These are phyloP conservation scores for Chrysocyon brachyurus DNA, from an alignment of 2,797 vertebrate species.

Conservation along the genomic window DNA sequence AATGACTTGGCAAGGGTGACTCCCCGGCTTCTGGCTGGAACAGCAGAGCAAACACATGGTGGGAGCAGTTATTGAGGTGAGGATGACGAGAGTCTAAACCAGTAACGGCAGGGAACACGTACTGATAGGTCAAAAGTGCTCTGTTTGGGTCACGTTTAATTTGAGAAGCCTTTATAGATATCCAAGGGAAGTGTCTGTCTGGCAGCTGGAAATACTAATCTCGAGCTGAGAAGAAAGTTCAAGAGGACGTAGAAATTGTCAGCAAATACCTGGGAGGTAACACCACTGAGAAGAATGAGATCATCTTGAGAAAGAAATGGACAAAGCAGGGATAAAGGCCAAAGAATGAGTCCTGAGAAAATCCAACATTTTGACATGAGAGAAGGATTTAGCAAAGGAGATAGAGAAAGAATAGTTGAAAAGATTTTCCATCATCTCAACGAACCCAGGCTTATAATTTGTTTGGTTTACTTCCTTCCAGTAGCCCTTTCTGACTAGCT, in stretches of 20 bases:
- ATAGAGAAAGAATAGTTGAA: not conserved
- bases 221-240: not conserved
- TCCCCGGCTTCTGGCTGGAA: not conserved
- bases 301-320: not conserved
- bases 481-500: not conserved
- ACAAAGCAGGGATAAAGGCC: not conserved
- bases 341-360: not conserved
- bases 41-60: not conserved
- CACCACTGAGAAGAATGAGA: not conserved
- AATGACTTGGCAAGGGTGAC: not conserved
- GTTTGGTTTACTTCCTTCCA: not conserved
- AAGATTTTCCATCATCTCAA: not conserved
- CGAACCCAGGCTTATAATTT: not conserved
- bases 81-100: not conserved
- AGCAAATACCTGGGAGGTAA: not conserved
- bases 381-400: not conserved
- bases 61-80: not conserved
- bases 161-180: conserved; percentile 4
- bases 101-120: not conserved
- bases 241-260: not conserved
- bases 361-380: not conserved
- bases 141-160: not conserved
- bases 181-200: not conserved
- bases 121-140: not conserved
- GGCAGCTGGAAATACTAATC: not conserved